These are phyloP conservation scores for Cyphomyrus discorhynchus DNA, from an alignment of 2,113 vertebrate species.

Conservation along the genomic window DNA sequence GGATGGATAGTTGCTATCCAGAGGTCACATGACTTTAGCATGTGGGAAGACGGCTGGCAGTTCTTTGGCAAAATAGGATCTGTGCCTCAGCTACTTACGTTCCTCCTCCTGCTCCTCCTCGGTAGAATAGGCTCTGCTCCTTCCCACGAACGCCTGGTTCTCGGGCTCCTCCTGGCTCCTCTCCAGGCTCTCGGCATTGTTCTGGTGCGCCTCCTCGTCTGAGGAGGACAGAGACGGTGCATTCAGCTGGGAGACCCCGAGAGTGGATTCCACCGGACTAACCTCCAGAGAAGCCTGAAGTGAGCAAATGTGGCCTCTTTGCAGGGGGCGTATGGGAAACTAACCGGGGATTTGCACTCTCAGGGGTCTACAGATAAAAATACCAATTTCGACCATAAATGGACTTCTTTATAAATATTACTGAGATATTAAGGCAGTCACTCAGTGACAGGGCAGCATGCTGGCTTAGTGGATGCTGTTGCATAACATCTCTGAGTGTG, in stretches of 20 bases:
- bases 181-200: constrained; percentile 41
- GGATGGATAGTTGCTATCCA: neutral
- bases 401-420: neutral
- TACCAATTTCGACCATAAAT: neutral
- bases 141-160: constrained; percentile 29
- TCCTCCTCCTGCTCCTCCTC: constrained; percentile 82
- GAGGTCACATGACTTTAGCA: neutral
- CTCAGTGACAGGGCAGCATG: neutral
- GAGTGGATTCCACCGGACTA: neutral
- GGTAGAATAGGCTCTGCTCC: constrained; percentile 34
- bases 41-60: neutral
- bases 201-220: constrained; percentile 67
- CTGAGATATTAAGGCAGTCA: neutral
- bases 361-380: neutral
- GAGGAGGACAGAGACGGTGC: constrained; percentile 6
- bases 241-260: neutral
- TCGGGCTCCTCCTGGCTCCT: constrained; percentile 49
- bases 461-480: neutral
- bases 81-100: constrained; percentile 62
- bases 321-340: too few species aligned
- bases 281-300: neutral
- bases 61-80: neutral
- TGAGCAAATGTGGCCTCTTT: neutral
- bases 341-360: neutral
- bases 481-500: neutral